phyloP scores from a whole-genome alignment of 2,113 vertebrate species.

The Podocnemis expansa region DNA sequence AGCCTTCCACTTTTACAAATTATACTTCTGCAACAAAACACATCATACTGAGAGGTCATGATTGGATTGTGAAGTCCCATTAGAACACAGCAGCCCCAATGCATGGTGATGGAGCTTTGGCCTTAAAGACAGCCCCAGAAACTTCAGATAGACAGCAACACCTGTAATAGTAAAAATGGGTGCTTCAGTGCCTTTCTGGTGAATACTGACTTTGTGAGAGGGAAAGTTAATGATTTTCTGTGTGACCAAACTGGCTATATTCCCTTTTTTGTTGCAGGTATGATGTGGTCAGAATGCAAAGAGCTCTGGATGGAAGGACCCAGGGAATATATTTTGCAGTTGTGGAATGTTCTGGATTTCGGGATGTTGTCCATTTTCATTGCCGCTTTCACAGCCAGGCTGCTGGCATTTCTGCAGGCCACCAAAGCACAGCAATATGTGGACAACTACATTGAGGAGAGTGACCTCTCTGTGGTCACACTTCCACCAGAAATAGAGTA shows the following conservation, averaged over 20 bases:
- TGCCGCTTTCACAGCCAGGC: constrained; percentile 87
- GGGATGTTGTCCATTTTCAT: constrained; percentile 93
- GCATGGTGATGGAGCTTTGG: not conserved
- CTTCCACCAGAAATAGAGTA: constrained; percentile 89
- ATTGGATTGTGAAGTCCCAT: not conserved
- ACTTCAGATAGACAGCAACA: not conserved
- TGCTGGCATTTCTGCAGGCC: constrained; percentile 88
- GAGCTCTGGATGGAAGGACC: constrained; percentile 91
- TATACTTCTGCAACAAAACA: not conserved
- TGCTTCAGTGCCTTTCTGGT: not conserved
- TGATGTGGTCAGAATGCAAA: constrained; percentile 95
- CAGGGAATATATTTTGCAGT: constrained; percentile 87
- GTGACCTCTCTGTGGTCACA: constrained; percentile 82
- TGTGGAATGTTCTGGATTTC: constrained; percentile 91
- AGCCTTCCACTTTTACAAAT: not conserved
- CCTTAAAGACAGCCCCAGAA: not conserved
- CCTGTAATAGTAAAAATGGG: not conserved
- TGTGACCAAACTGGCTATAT: not conserved
- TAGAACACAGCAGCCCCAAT: fast-evolving
- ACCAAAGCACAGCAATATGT: constrained; percentile 90
- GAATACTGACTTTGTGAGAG: not conserved
- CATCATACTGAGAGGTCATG: not conserved
- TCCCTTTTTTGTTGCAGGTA: constrained; percentile 76
- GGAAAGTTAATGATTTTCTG: not conserved
- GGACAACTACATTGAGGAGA: constrained; percentile 83